A percentile compares a stretch with the other conserved stretches of the same genome.
Conservation (phyloP, 2,888 invertebrate genomes). For the Uloborus plumipes region DNA sequence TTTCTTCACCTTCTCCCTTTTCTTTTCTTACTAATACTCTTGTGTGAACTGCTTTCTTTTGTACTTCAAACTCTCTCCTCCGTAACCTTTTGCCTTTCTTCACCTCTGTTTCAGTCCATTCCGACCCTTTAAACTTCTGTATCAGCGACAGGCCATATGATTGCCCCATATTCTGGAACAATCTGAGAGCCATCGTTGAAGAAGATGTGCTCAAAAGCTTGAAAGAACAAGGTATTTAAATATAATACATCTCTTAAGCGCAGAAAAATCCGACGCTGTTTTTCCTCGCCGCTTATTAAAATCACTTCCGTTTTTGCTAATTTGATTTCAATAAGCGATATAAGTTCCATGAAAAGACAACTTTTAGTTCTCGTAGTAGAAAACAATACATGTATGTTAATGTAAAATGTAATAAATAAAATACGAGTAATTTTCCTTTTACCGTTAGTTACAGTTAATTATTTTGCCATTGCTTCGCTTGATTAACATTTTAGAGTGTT, state of each 20-base stretch:
- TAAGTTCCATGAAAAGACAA: too few species aligned
- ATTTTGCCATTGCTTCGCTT: too few species aligned
- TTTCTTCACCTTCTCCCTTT: constrained; percentile 5
- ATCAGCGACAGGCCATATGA: constrained; percentile 57
- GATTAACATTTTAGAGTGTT: too few species aligned
- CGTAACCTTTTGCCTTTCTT: constrained; percentile 56
- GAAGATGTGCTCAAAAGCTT: constrained; percentile 35
- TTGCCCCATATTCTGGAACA: constrained; percentile 56
- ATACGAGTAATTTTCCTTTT: too few species aligned
- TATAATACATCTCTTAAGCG: background rate
- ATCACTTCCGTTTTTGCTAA: too few species aligned
- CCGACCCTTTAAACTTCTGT: constrained; percentile 56
- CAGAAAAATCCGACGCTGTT: too few species aligned
- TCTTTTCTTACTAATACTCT: constrained; percentile 10
- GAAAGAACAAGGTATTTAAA: constrained; percentile 50
- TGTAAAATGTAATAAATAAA: too few species aligned
- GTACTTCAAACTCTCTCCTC: constrained; percentile 22
- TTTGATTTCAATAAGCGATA: too few species aligned
- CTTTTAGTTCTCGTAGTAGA: too few species aligned
- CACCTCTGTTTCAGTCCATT: constrained; percentile 60
- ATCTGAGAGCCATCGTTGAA: constrained; percentile 59
- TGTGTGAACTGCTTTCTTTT: constrained; percentile 16
- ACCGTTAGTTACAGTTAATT: too few species aligned
- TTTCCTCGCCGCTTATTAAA: too few species aligned
- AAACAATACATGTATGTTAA: too few species aligned